These are phyloP conservation scores for Pristionchus pacificus DNA, from an alignment of 1,140 invertebrate species.

Conservation along the genomic window DNA sequence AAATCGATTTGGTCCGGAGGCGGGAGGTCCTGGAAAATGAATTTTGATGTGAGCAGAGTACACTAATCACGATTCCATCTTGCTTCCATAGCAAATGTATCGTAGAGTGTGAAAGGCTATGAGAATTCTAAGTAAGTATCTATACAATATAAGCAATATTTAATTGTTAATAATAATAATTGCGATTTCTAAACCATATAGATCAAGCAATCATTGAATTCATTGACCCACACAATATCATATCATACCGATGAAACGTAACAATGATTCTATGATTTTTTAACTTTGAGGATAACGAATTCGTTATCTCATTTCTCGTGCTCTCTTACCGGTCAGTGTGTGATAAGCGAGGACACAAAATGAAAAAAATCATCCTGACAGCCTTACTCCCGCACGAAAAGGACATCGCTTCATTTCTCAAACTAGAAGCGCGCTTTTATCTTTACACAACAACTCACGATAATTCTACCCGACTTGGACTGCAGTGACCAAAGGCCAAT, in stretches of 20 bases:
- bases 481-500: conserved; percentile 50
- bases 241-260: too few species aligned
- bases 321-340: too few species aligned
- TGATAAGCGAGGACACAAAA: background rate
- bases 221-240: too few species aligned
- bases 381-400: too few species aligned
- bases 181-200: too few species aligned
- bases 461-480: background rate
- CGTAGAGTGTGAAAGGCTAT: conserved; percentile 4
- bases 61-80: conserved; percentile 32
- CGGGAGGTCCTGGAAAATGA: conserved; percentile 43
- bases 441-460: background rate
- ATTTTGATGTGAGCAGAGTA: too few species aligned
- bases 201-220: too few species aligned
- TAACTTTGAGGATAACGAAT: background rate
- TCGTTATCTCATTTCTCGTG: too few species aligned
- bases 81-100: conserved; percentile 15
- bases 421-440: too few species aligned
- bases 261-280: too few species aligned
- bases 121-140: background rate
- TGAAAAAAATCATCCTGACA: background rate
- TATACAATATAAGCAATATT: conserved; percentile 14
- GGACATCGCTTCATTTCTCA: too few species aligned
- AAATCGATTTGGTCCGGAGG: conserved; percentile 56
- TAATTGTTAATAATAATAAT: background rate